Evolutionary conservation across 23 tunicate species (phyloP), one percentile per base, ranked within the genome.

Genomic region (Halocynthia roretzi): DNA sequence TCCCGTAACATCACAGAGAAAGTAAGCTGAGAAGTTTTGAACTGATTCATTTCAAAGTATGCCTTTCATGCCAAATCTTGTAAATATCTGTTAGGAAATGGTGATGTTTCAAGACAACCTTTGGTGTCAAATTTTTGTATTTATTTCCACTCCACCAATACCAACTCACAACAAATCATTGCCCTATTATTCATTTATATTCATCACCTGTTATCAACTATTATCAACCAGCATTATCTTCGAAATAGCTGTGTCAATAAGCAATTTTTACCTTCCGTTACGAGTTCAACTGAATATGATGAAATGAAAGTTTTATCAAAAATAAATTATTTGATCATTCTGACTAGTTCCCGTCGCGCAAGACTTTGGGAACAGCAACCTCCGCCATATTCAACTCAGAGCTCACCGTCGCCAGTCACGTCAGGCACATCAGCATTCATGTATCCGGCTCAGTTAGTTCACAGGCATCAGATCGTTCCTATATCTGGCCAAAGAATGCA

Each of bases 331-430:
- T 31, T 31, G 44, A 0, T 67, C 2, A 67, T 67, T 2, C 2
- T 67, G 0, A 44, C 5, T 10, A 74, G 78, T 56, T 54, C 78
- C 19, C 62, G 78, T 14, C 78, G 78, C 19, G 78, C 78, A 1
- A 54, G 78, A 54, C 21, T 74, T 8, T 74, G 78, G 78, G 78
- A 74, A 64, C 78, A 74, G 56, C 88, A 84, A 5, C 95, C 95
- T 8, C 95, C 95, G 0, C 95, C 95, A 7, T 87, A 87, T 68
- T 89, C 96, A 0, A 68, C 96, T 11, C 77, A 80, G 14, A 67
- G 88, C 9, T 64, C 89, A 18, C 62, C 7, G 14, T 20, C 78
- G 10, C 20, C 79, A 10, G 72, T 66, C 53, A 53, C 71, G 48
- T 54, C 52, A 72, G 52, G 51, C 53, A 70, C 44, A 53, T 78